Conservation (phyloP, 1,140 invertebrate genomes). For the Chelonus insularis region DNA sequence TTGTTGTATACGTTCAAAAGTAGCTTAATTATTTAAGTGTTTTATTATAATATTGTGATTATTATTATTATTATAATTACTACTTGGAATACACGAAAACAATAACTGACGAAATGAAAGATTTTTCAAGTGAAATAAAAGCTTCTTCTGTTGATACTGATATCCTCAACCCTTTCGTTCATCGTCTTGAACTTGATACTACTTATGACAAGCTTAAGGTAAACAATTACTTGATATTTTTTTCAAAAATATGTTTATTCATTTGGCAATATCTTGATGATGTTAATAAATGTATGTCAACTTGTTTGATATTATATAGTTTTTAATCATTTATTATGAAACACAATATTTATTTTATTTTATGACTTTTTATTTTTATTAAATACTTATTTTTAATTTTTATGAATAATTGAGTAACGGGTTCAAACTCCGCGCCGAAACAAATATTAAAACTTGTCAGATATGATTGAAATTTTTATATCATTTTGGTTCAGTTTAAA, state of each 20-base stretch:
- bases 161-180: conserved; percentile 80
- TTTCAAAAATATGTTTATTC: too few species aligned
- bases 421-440: background rate
- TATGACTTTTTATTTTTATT: too few species aligned
- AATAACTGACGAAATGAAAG: conserved; percentile 32
- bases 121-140: conserved; percentile 38
- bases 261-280: too few species aligned
- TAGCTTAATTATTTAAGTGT: background rate
- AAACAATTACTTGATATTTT: conserved; percentile 45
- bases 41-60: background rate
- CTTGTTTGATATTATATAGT: too few species aligned
- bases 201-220: conserved; percentile 86
- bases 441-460: background rate
- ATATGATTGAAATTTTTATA: background rate
- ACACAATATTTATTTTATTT: too few species aligned
- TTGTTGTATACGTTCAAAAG: background rate
- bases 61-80: background rate
- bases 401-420: conserved; percentile 29
- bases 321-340: too few species aligned
- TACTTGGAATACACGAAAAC: conserved; percentile 30
- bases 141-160: conserved; percentile 54
- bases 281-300: too few species aligned
- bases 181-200: conserved; percentile 79
- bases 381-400: too few species aligned
- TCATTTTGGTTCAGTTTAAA: too few species aligned